Evolutionary conservation across 1,140 invertebrate species (phyloP).

Genomic region (Mycetomoellerius zeteki): DNA sequence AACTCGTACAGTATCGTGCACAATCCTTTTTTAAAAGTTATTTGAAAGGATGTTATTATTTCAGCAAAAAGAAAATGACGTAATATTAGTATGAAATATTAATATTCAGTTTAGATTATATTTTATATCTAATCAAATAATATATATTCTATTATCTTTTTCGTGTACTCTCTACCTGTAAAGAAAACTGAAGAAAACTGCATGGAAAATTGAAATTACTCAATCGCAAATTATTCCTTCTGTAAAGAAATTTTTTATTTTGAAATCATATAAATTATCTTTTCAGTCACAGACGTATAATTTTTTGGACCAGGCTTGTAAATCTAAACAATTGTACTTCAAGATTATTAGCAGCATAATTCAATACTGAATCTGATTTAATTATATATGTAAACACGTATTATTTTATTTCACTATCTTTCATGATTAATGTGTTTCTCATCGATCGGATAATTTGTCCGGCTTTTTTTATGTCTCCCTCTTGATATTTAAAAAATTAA

Average conservation of each 20-base stretch:
- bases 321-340: slow-evolving; percentile 2
- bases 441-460: slow-evolving; percentile 5
- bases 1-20: neutral
- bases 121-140: neutral
- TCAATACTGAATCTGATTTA: neutral
- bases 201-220: neutral
- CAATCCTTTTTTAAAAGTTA: neutral
- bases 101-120: neutral
- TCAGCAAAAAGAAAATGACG: neutral
- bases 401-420: neutral
- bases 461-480: neutral
- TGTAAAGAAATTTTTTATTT: neutral
- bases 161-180: neutral
- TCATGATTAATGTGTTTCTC: neutral
- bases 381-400: neutral
- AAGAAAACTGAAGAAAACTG: neutral
- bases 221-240: neutral
- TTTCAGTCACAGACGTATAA: too few species aligned
- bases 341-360: neutral
- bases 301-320: too few species aligned
- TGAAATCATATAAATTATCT: neutral
- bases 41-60: too few species aligned
- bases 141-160: neutral
- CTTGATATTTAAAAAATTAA: neutral
- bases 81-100: neutral